These are phyloP conservation scores for Parasteatoda tepidariorum DNA, from an alignment of 1,140 invertebrate species.

Conservation along the genomic window DNA sequence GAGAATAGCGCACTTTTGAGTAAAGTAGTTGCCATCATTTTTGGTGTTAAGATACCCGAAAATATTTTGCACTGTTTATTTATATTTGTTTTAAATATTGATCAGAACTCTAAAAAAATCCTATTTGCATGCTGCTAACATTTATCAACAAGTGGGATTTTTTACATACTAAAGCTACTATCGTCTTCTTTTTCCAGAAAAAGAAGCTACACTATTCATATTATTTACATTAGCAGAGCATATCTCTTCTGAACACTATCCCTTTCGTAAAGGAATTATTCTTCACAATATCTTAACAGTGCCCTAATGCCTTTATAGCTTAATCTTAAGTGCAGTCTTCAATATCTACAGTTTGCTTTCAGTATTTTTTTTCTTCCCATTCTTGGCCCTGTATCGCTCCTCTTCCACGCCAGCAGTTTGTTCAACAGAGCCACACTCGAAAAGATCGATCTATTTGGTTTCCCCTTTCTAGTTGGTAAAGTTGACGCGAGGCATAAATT, in stretches of 20 bases:
- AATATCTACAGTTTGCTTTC: conserved; percentile 4
- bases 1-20: too few species aligned
- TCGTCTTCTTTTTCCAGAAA: too few species aligned
- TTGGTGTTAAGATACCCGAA: too few species aligned
- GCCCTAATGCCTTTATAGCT: conserved; percentile 21
- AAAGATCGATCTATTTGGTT: conserved; percentile 50
- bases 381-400: not conserved
- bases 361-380: not conserved
- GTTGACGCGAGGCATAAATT: conserved; percentile 32
- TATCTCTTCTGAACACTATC: conserved; percentile 21
- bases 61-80: too few species aligned
- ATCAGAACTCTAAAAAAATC: too few species aligned
- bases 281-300: conserved; percentile 5
- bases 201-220: too few species aligned
- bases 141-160: too few species aligned
- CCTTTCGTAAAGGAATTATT: not conserved
- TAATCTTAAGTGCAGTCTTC: conserved; percentile 36
- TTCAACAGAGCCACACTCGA: conserved; percentile 16
- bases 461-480: conserved; percentile 12
- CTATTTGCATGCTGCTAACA: too few species aligned
- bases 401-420: conserved; percentile 20
- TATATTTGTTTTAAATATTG: too few species aligned
- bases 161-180: too few species aligned
- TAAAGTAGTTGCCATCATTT: too few species aligned
- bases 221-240: too few species aligned